Conservation (phyloP, 2,888 invertebrate genomes). For the Plagodis pulveraria region DNA sequence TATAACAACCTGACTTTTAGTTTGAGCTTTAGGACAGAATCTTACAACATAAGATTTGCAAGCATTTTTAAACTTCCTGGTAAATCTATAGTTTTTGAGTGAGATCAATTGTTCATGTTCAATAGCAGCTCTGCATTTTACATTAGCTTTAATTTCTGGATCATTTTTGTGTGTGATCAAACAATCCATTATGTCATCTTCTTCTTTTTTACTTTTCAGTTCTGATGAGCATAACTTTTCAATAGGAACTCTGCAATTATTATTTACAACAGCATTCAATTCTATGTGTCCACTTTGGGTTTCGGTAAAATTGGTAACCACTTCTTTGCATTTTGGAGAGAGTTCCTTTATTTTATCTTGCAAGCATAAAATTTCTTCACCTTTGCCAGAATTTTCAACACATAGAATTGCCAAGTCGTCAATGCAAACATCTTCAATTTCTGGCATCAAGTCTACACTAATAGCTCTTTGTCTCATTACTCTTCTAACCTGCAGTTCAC, state of each 20-base stretch:
- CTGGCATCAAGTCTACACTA: conserved; percentile 96
- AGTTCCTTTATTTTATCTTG: conserved; percentile 93
- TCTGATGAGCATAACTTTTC: conserved; percentile 90
- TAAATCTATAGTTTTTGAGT: conserved; percentile 96
- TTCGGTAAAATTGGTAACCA: conserved; percentile 94
- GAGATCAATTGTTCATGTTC: conserved; percentile 99
- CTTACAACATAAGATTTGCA: conserved; percentile 93
- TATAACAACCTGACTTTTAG: conserved; percentile 91
- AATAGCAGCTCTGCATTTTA: conserved; percentile 95
- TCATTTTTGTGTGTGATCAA: conserved; percentile 96
- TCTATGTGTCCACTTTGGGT: conserved; percentile 95
- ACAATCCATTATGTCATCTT: conserved; percentile 97
- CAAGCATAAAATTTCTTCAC: conserved; percentile 96
- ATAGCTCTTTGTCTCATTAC: conserved; percentile 97
- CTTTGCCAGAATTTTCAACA: conserved; percentile 92
- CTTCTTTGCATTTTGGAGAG: conserved; percentile 88
- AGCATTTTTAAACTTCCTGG: conserved; percentile 96
- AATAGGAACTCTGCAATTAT: conserved; percentile 92
- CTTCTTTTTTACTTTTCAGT: conserved; percentile 88
- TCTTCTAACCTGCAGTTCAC: conserved; percentile 92
- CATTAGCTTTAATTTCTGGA: conserved; percentile 89
- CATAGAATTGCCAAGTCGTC: conserved; percentile 94
- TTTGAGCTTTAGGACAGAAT: conserved; percentile 88
- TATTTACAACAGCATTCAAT: conserved; percentile 94
- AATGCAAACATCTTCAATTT: conserved; percentile 96